These are phyloP conservation scores for Lates japonicus DNA, from an alignment of 2,797 vertebrate genomes.

Conservation along the genomic window DNA sequence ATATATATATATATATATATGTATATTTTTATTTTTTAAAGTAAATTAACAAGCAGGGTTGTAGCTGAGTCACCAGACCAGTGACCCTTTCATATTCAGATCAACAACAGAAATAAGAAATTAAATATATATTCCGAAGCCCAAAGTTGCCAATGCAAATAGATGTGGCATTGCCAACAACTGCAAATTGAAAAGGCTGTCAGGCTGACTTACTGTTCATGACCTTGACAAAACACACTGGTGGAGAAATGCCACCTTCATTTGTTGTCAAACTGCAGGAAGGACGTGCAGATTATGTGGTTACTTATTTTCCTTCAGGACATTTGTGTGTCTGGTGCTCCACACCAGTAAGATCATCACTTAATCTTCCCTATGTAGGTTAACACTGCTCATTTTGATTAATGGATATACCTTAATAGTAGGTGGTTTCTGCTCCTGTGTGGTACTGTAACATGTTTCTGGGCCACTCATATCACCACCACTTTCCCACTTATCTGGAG, in stretches of 20 bases:
- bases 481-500: not conserved
- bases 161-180: constrained; percentile 17
- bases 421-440: constrained; percentile 8
- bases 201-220: not conserved
- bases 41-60: constrained; percentile 22
- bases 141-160: constrained; percentile 14
- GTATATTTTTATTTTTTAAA: constrained; percentile 1
- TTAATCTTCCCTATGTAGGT: constrained; percentile 35
- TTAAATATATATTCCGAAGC: constrained; percentile 17
- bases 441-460: constrained; percentile 24
- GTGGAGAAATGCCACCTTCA: not conserved
- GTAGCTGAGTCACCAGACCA: constrained; percentile 34
- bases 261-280: constrained; percentile 3
- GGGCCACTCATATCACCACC: not conserved
- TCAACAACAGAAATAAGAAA: constrained; percentile 19
- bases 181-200: constrained; percentile 26
- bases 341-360: constrained; percentile 30
- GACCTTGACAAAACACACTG: constrained; percentile 11
- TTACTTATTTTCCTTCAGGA: not conserved
- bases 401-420: constrained; percentile 21
- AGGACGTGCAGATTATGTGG: not conserved
- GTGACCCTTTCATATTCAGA: constrained; percentile 26
- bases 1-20: too few species aligned
- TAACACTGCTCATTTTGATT: constrained; percentile 41
- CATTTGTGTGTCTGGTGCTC: constrained; percentile 7